Conservation (phyloP, 2,113 vertebrate species). For the Tympanuchus pallidicinctus region DNA sequence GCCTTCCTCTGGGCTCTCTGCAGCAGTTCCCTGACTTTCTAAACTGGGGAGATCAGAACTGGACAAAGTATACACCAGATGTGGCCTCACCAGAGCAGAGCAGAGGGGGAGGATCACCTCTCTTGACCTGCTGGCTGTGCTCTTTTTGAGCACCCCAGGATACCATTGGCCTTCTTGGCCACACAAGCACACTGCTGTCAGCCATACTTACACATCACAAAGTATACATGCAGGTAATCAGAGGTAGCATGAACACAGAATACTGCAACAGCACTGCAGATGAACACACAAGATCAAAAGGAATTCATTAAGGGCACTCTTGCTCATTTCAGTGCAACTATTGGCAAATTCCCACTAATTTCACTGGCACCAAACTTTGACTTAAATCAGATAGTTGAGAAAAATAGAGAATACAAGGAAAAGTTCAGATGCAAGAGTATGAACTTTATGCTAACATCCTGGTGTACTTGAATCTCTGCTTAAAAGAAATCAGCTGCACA, state of each 20-base stretch:
- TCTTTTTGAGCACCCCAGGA: neutral
- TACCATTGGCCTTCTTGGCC: neutral
- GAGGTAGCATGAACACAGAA: neutral
- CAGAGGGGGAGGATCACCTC: neutral
- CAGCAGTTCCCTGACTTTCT: too few species aligned
- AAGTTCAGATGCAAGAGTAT: neutral
- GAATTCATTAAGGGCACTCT: neutral
- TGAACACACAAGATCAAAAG: neutral
- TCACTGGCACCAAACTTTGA: neutral
- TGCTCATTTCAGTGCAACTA: neutral
- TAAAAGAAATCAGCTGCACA: neutral
- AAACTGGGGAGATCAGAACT: neutral
- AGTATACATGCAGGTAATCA: neutral
- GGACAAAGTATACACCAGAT: neutral
- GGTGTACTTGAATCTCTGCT: neutral
- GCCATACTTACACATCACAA: neutral
- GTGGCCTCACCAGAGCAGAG: neutral
- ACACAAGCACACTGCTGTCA: neutral
- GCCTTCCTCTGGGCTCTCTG: neutral
- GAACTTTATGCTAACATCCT: neutral
- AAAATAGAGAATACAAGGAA: neutral
- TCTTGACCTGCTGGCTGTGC: neutral
- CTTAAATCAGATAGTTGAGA: neutral
- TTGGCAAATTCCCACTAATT: neutral
- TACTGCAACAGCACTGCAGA: neutral